Percentiles rank a stretch among this genome's conserved stretches.
Conservation (phyloP, 2,797 vertebrate species). For the Intellagama lesueurii region DNA sequence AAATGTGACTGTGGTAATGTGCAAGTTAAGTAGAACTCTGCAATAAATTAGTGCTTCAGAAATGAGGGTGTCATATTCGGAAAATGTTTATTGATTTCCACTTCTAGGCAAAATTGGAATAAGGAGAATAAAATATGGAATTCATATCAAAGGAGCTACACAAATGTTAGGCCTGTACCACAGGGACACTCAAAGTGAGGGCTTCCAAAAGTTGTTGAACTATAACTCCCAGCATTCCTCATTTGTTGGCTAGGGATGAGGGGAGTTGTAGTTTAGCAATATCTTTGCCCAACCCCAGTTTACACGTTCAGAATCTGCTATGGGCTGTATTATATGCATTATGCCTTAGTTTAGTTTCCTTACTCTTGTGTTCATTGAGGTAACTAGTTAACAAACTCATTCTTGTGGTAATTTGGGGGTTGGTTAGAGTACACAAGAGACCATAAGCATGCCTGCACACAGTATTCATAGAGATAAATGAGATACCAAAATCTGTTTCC, state of each 20-base stretch:
- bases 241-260: no score
- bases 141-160: background rate
- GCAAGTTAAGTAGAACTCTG: slow-evolving; percentile 36
- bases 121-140: slow-evolving; percentile 28
- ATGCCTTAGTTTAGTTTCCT: no score
- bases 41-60: slow-evolving; percentile 47
- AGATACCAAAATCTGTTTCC: background rate
- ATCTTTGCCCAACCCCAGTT: no score
- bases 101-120: slow-evolving; percentile 39
- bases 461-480: background rate
- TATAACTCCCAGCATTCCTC: no score
- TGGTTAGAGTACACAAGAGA: background rate
- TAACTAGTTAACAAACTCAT: background rate
- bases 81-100: slow-evolving; percentile 27
- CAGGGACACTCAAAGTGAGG: no score
- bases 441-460: background rate
- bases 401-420: background rate
- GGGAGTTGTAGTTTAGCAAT: no score
- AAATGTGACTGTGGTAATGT: slow-evolving; percentile 39
- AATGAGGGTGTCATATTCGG: slow-evolving; percentile 33
- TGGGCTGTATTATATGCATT: background rate
- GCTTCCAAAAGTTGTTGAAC: no score
- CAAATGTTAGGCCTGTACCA: background rate
- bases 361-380: no score
- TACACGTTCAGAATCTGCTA: background rate